A percentile compares a stretch with the other conserved stretches of the same genome.
These are phyloP conservation scores for Cephus cinctus DNA, from an alignment of 1,140 invertebrate genomes.

Conservation along the genomic window DNA sequence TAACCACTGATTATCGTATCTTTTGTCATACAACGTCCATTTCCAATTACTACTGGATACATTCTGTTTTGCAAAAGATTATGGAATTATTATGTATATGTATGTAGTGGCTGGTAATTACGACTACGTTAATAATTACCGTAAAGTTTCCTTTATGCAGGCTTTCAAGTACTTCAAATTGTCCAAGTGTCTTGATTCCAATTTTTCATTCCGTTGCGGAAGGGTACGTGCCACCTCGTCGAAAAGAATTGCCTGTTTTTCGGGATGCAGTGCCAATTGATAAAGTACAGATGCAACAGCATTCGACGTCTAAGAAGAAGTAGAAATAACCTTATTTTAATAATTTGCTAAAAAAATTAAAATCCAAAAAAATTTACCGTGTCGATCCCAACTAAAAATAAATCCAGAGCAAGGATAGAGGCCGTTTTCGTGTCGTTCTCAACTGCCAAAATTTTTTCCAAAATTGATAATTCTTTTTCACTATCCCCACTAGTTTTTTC, in stretches of 20 bases:
- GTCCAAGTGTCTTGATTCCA: slow-evolving; percentile 68
- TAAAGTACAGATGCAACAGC: slow-evolving; percentile 77
- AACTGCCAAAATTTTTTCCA: slow-evolving; percentile 63
- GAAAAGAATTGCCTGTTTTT: slow-evolving; percentile 71
- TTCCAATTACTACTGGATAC: slow-evolving; percentile 85
- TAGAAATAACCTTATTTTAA: slow-evolving; percentile 1
- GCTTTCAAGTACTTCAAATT: slow-evolving; percentile 79
- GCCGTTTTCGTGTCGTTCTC: slow-evolving; percentile 70
- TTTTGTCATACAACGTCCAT: slow-evolving; percentile 76
- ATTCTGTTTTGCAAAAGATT: slow-evolving; percentile 58
- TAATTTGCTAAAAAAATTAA: slow-evolving; percentile 3
- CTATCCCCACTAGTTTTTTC: slow-evolving; percentile 49
- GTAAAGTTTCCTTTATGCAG: slow-evolving; percentile 86
- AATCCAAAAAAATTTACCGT: slow-evolving; percentile 62
- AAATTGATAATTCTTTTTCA: slow-evolving; percentile 60
- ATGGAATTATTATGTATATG: slow-evolving; percentile 7
- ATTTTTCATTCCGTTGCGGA: slow-evolving; percentile 52
- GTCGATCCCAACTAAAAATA: slow-evolving; percentile 85
- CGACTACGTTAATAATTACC: slow-evolving; percentile 60
- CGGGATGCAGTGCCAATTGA: slow-evolving; percentile 72
- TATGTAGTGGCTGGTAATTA: too few relatives aligned
- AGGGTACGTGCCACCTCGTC: slow-evolving; percentile 69
- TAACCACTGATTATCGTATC: slow-evolving; percentile 81
- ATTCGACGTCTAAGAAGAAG: slow-evolving; percentile 69
- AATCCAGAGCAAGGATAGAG: slow-evolving; percentile 74